Evolutionary conservation across 2,888 invertebrate genomes (phyloP).

Genomic region (Entomobrya proxima): DNA sequence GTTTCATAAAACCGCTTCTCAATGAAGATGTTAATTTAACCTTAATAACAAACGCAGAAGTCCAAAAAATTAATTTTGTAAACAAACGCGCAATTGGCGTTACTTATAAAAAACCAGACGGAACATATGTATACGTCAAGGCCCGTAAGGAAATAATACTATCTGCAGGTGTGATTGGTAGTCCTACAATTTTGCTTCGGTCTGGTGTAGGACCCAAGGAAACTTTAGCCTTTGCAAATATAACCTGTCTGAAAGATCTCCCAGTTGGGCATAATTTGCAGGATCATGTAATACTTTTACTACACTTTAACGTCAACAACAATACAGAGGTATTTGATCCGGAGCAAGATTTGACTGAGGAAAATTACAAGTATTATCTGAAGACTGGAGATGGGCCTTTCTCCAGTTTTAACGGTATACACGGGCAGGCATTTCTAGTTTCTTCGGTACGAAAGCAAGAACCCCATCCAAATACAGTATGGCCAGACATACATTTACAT

Average conservation of each 20-base stretch:
- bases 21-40: too few relatives aligned
- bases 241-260: conserved; percentile 40
- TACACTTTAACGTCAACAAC: conserved; percentile 38
- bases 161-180: neutral
- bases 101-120: too few relatives aligned
- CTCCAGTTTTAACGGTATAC: neutral
- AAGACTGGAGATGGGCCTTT: conserved; percentile 51
- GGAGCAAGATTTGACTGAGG: conserved; percentile 29
- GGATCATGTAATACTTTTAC: conserved; percentile 47
- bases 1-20: too few relatives aligned
- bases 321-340: conserved; percentile 4
- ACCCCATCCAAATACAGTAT: too few relatives aligned
- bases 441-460: neutral
- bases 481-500: neutral
- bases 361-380: conserved; percentile 21
- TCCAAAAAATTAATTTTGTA: too few relatives aligned
- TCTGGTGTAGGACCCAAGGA: conserved; percentile 41
- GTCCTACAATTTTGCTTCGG: neutral
- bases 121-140: too few relatives aligned
- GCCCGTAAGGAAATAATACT: conserved; percentile 45
- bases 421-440: neutral
- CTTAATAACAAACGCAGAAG: too few relatives aligned
- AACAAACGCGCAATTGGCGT: too few relatives aligned
- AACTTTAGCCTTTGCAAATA: neutral
- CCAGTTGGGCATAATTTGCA: conserved; percentile 66